Percentiles rank a stretch among this genome's conserved stretches.
phyloP scores from a whole-genome alignment of 2,113 vertebrate species.

The Platysternon megacephalum region DNA sequence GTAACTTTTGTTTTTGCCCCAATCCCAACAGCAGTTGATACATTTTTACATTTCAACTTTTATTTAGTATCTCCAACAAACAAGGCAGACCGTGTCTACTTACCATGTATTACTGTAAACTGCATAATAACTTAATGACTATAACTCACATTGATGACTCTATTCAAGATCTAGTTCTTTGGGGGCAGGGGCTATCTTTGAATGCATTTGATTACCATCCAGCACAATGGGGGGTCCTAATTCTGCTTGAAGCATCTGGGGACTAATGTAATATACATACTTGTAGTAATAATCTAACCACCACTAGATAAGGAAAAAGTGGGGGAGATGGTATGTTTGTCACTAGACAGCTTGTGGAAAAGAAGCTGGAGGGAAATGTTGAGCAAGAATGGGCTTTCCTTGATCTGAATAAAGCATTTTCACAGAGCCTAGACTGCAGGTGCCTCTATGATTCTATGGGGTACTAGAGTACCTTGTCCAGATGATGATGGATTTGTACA shows the following conservation, averaged over 20 bases:
- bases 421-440: background rate
- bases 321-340: no score
- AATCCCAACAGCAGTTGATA: background rate
- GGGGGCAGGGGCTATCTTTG: fast-evolving
- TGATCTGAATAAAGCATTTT: background rate
- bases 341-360: background rate
- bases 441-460: background rate
- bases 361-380: background rate
- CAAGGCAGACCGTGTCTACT: background rate
- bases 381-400: background rate
- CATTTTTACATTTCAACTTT: background rate
- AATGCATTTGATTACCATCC: fast-evolving
- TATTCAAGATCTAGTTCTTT: background rate
- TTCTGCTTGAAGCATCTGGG: background rate
- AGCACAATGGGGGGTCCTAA: fast-evolving
- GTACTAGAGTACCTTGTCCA: background rate
- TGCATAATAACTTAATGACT: fast-evolving
- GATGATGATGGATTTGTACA: background rate
- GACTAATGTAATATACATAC: background rate
- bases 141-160: background rate
- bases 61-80: background rate
- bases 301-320: background rate
- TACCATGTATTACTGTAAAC: background rate
- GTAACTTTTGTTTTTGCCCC: background rate
- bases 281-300: background rate